phyloP scores from a whole-genome alignment of 2,797 vertebrate species.

The Acanthis flammea region DNA sequence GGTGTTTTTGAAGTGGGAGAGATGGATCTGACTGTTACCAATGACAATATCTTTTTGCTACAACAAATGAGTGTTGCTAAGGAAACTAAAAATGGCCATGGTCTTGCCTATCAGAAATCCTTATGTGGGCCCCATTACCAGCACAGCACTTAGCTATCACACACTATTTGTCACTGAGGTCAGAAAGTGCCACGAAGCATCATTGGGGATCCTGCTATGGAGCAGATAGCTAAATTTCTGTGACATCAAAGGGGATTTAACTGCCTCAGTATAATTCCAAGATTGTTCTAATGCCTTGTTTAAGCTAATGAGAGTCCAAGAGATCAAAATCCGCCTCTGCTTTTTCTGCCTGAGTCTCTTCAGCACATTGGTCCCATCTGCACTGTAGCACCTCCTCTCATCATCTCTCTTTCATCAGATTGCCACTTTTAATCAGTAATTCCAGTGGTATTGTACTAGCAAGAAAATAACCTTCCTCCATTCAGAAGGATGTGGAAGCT shows the following conservation, averaged over 20 bases:
- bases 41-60: background rate
- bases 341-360: background rate
- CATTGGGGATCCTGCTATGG: background rate
- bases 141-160: background rate
- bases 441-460: background rate
- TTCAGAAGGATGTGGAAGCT: background rate
- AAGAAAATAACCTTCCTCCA: background rate
- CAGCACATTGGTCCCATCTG: background rate
- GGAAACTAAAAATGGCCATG: background rate
- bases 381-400: background rate
- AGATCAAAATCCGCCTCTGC: background rate
- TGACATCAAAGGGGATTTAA: background rate
- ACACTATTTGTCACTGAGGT: background rate
- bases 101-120: background rate
- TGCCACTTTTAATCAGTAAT: conserved; percentile 19
- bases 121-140: background rate
- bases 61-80: background rate
- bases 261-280: background rate
- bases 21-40: background rate
- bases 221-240: background rate
- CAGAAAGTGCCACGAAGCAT: background rate
- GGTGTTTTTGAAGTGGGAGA: background rate
- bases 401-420: background rate
- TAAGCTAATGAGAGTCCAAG: background rate
- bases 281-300: background rate